A percentile compares a stretch with the other conserved stretches of the same genome.
These are phyloP conservation scores for Drosophila neotestacea DNA, from an alignment of 2,888 invertebrate genomes.

Conservation along the genomic window DNA sequence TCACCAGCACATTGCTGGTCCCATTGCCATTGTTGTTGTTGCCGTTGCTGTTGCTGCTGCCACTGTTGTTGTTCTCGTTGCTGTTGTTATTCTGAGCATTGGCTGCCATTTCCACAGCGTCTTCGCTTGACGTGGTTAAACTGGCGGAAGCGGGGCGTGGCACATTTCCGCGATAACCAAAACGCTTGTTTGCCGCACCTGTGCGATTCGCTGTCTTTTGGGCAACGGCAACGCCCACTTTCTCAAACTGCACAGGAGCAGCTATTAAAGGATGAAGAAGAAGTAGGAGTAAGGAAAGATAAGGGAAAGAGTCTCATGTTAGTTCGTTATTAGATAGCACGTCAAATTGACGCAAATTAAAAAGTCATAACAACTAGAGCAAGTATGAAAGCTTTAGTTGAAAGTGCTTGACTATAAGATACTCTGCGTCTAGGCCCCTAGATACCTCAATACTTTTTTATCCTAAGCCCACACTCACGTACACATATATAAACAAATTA, in stretches of 20 bases:
- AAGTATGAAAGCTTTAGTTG: neutral
- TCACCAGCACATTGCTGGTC: slow-evolving; percentile 59
- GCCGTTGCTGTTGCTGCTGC: slow-evolving; percentile 22
- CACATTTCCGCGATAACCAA: slow-evolving; percentile 90
- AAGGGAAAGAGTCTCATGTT: slow-evolving; percentile 39
- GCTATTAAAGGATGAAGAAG: slow-evolving; percentile 27
- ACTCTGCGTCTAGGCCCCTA: no score
- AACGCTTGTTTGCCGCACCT: slow-evolving; percentile 88
- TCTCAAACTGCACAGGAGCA: slow-evolving; percentile 80
- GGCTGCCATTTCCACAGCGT: slow-evolving; percentile 47
- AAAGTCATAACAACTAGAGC: slow-evolving; percentile 40
- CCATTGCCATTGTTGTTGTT: slow-evolving; percentile 25
- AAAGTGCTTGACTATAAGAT: no score
- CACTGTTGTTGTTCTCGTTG: slow-evolving; percentile 40
- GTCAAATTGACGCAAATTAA: slow-evolving; percentile 62
- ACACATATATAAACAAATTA: no score
- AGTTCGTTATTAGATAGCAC: slow-evolving; percentile 35
- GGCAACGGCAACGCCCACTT: slow-evolving; percentile 81
- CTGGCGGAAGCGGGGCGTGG: slow-evolving; percentile 86
- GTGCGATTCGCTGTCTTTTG: slow-evolving; percentile 86
- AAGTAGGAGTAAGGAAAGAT: slow-evolving; percentile 3
- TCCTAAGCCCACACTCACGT: no score
- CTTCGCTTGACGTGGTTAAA: slow-evolving; percentile 81
- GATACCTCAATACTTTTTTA: no score
- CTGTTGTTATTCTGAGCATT: slow-evolving; percentile 70